Conservation (phyloP, 1,140 invertebrate species). For the Papilio machaon region DNA sequence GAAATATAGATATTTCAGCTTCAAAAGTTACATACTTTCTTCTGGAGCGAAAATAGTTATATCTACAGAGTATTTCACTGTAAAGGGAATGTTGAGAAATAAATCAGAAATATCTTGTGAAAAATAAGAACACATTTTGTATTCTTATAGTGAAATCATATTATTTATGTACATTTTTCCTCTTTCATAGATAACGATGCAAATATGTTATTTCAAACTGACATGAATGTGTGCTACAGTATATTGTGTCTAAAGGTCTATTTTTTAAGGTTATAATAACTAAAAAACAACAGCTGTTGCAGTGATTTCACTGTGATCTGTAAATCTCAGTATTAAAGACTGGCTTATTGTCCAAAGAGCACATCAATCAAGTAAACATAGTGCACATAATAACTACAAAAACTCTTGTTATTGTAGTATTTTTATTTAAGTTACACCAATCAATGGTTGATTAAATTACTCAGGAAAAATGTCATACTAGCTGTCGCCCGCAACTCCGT, state of each 20-base stretch:
- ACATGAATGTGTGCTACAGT: neutral
- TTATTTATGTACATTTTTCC: constrained; percentile 18
- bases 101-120: constrained; percentile 3
- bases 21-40: neutral
- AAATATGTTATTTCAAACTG: neutral
- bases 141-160: constrained; percentile 11
- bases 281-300: no score
- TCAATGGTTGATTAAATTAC: no score
- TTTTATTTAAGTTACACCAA: no score
- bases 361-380: no score
- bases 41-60: neutral
- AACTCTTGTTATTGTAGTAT: no score
- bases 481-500: no score
- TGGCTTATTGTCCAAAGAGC: no score
- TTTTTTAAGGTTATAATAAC: neutral
- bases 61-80: neutral
- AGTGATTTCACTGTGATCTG: no score
- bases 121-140: constrained; percentile 9
- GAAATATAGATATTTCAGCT: neutral
- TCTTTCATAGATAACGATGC: constrained; percentile 16
- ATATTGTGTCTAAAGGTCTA: neutral
- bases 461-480: no score
- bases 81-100: neutral
- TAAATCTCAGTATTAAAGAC: no score
- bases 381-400: no score